These are phyloP conservation scores for Sebastes variabilis DNA, from an alignment of 2,797 vertebrate genomes.

Conservation along the genomic window DNA sequence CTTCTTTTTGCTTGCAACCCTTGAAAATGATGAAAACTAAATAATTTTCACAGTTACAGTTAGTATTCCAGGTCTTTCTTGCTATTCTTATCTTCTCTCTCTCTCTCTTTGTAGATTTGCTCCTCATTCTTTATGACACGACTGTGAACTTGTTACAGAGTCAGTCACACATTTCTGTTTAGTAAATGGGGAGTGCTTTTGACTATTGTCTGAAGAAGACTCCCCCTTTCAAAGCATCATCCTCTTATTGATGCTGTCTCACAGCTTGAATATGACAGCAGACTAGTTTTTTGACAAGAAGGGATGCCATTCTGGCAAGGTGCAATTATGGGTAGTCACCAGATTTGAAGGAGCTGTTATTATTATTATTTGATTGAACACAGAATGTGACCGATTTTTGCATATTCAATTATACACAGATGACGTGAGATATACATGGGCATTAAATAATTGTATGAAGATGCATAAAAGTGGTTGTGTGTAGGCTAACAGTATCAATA, in stretches of 20 bases:
- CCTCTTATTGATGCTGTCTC: constrained; percentile 4
- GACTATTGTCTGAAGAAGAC: not conserved
- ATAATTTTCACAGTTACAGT: not conserved
- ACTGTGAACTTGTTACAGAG: not conserved
- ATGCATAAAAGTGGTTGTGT: not conserved
- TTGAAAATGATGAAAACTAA: not conserved
- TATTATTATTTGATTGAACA: not conserved
- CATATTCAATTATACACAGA: not conserved
- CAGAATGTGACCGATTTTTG: not conserved
- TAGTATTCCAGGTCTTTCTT: not conserved
- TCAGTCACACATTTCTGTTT: not conserved
- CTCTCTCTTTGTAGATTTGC: not conserved
- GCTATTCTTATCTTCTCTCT: not conserved
- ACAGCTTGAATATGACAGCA: not conserved
- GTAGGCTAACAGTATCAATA: not conserved
- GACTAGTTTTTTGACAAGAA: not conserved
- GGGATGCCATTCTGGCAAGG: not conserved
- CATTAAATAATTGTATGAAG: not conserved
- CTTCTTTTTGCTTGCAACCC: not conserved
- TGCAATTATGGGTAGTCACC: not conserved
- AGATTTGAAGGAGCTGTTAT: not conserved
- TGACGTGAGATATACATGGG: not conserved
- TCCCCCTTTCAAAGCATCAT: not conserved
- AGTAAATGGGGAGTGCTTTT: not conserved
- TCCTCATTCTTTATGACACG: not conserved